Evolutionary conservation across 2,113 vertebrate species (phyloP).

Genomic region (Stomatorhinus ivindoensis): DNA sequence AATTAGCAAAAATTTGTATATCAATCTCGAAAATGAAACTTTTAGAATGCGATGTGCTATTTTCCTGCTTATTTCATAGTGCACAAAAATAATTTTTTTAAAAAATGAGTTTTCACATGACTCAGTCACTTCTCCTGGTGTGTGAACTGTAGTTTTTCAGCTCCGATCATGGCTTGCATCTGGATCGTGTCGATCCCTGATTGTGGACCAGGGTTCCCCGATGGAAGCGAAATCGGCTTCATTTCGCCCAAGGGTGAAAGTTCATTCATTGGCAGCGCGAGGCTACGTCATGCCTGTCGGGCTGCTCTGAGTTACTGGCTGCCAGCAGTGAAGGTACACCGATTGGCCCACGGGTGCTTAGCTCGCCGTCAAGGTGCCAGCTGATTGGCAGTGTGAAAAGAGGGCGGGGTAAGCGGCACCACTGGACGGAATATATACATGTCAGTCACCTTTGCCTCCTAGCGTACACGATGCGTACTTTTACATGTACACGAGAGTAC

Average conservation of each 20-base stretch:
- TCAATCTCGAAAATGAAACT: background rate
- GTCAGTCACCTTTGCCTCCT: background rate
- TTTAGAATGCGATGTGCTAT: background rate
- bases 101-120: background rate
- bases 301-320: background rate
- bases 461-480: background rate
- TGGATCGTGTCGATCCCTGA: background rate
- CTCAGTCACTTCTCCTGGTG: background rate
- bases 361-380: background rate
- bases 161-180: background rate
- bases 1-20: background rate
- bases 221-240: background rate
- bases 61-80: background rate
- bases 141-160: background rate
- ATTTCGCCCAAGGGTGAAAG: background rate
- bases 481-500: background rate
- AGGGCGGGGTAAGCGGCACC: background rate
- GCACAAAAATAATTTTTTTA: background rate
- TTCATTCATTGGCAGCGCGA: background rate
- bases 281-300: background rate
- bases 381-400: background rate
- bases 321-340: background rate
- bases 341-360: background rate
- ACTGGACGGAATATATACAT: background rate
- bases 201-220: background rate